Base-by-base conservation (phyloP, 2,888 invertebrate genomes). In the Rhyacophila evoluta region DNA sequence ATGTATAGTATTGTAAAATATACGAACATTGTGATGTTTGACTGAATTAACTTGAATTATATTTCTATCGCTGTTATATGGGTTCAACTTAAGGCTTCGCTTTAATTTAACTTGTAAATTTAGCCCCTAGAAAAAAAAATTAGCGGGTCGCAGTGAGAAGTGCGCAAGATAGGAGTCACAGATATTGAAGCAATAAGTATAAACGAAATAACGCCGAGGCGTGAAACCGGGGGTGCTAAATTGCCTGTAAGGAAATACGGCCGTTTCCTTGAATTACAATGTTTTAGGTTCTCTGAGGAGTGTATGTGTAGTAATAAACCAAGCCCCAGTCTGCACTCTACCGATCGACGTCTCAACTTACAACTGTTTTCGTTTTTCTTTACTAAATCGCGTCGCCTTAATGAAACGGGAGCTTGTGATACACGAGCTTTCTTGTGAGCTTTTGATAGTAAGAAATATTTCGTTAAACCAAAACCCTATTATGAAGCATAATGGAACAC, bases 241-340 rank as follows among this genome's bases (percentile, higher is more conserved):
- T 78, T 78, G 78, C 39, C 70, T 74, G 78, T 74, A 78, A 78
- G 29, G 69, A 74, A 39, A 67, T 74, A 70, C 39, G 38, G 33
- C 33, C 28, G 25, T 74, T 29, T 77, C 27, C 75, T 33, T 71
- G 70, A 78, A 78, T 78, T 78, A 78, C 74, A 74, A 69, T 38
- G 68, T 74, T 69, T 39, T 27, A 33, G 33, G 37, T 67, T 72
- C 8, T 29, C 8, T n/a, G 33, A 11, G 28, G n/a, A 27, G 67
- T 55, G 55, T 55, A 55, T 3, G 25, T 55, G 55, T 55, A 71
- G 55, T 75, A 70, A 76, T 76, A 71, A 25, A 33, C 67, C 33
- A 33, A 11, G 15, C 27, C 55, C n/a, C n/a, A 27, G 39, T 37
- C 25, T 19, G 38, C 36, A 15, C 36, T 12, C 12, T 71, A 25